Evolutionary conservation across 2,888 invertebrate species (phyloP), one percentile per base, ranked within the genome.

Genomic region (Mongoloraphidia duomilia): DNA sequence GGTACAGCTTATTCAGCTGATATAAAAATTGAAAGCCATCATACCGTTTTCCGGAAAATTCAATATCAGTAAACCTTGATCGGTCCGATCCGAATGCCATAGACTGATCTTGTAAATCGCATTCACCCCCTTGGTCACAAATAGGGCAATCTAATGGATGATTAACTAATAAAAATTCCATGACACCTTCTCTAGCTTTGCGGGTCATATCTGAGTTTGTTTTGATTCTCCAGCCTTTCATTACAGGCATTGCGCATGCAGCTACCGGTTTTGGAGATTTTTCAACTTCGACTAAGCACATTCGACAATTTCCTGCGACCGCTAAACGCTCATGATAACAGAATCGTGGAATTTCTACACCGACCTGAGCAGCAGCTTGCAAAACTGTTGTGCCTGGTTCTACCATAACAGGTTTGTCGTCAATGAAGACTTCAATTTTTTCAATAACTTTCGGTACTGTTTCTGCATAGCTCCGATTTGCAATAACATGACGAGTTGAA

Each of bases 241-340:
- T 95, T 0, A 99, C 97, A 0, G 98, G 98, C 97, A 98, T 98
- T 11, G 98, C 98, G 68, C 98, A 98, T 1, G 97, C 95, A 9
- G 98, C 98, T 0, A 95, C 90, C 0, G 97, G 97, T 75, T 98
- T 95, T 2, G 94, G 86, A 40, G 95, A 92, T 66, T 92, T 96
- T 66, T 99, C 98, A 10, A 99, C 95, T 71, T 99, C 98, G 0
- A 99, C 98, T 34, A 99, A 75, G 70, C 98, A 99, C 98, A 98
- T 99, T 54, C 98, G 80, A 65, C 97, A 98, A 72, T 99, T 99
- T 42, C 98, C 98, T 55, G 98, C 98, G 34, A 99, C 90, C 6
- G 97, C 94, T 49, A 99, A 76, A 46, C 98, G 79, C 65, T 99
- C 98, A 72, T 99, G 98, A 67, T 98, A 99, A 68, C 98, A 99